These are phyloP conservation scores for Hartigia nigra DNA, from an alignment of 2,888 invertebrate species.

Conservation along the genomic window DNA sequence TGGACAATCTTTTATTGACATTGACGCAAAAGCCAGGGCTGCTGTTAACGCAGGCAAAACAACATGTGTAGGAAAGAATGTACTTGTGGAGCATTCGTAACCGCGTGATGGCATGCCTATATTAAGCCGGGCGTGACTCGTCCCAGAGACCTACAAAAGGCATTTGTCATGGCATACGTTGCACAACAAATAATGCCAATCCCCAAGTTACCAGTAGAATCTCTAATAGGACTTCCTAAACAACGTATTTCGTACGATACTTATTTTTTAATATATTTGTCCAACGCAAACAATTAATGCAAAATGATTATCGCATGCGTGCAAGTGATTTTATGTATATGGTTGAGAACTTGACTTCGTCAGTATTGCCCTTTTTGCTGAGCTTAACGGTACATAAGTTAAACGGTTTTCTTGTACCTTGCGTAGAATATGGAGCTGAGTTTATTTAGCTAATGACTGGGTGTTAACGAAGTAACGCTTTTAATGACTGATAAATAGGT, in stretches of 20 bases:
- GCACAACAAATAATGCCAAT: neutral
- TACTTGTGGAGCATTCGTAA: neutral
- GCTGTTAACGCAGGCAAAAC: neutral
- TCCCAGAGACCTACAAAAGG: neutral
- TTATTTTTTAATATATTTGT: neutral
- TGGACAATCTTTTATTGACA: neutral
- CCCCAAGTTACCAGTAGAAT: neutral
- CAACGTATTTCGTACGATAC: neutral
- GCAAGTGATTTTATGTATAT: neutral
- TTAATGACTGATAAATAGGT: neutral
- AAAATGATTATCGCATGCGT: neutral
- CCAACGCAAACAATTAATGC: neutral
- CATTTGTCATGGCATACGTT: neutral
- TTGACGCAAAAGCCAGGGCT: neutral
- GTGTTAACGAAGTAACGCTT: neutral
- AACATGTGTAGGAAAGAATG: neutral
- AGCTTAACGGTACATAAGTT: neutral
- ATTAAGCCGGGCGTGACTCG: neutral
- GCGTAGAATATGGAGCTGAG: neutral
- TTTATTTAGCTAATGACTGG: neutral
- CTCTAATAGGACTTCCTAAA: neutral
- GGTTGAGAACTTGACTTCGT: neutral
- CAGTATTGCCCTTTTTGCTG: neutral
- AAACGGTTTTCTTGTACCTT: neutral
- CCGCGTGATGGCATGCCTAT: neutral